phyloP scores from a whole-genome alignment of 2,797 vertebrate genomes.

The Anisognathus igniventris region DNA sequence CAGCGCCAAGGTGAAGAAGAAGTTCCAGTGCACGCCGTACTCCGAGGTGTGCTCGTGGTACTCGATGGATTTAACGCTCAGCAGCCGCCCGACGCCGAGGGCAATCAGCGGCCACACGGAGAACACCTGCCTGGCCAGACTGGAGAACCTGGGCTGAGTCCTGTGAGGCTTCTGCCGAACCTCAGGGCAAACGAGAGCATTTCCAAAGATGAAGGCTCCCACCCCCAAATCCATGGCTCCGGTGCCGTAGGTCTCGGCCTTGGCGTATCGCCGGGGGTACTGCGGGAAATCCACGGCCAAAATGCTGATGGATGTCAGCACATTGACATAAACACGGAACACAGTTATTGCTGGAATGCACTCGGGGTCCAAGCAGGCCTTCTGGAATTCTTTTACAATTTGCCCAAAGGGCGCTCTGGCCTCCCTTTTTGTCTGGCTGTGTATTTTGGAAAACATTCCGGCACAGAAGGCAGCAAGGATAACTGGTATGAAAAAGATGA shows the following conservation, averaged over 20 bases:
- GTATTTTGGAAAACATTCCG: slow-evolving; percentile 73
- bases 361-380: slow-evolving; percentile 70
- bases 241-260: slow-evolving; percentile 92
- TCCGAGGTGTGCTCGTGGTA: slow-evolving; percentile 93
- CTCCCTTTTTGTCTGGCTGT: slow-evolving; percentile 32
- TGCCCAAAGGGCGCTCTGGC: slow-evolving; percentile 23
- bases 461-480: slow-evolving; percentile 56
- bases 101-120: slow-evolving; percentile 84
- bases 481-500: slow-evolving; percentile 71
- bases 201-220: slow-evolving; percentile 88
- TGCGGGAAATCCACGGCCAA: slow-evolving; percentile 92
- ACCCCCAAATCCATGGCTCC: slow-evolving; percentile 96
- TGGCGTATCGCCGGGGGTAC: slow-evolving; percentile 91
- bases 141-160: slow-evolving; percentile 60
- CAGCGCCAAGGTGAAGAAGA: slow-evolving; percentile 91
- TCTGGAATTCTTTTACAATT: slow-evolving; percentile 73
- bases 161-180: slow-evolving; percentile 73
- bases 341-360: slow-evolving; percentile 83
- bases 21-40: slow-evolving; percentile 97
- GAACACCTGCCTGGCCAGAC: slow-evolving; percentile 76
- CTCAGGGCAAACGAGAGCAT: slow-evolving; percentile 89
- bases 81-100: slow-evolving; percentile 84
- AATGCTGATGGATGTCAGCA: slow-evolving; percentile 89
- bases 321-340: slow-evolving; percentile 86
- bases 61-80: slow-evolving; percentile 81